Evolutionary conservation across 1,140 invertebrate species (phyloP), one percentile per base, ranked within the genome.

Genomic region (Solenopsis invicta): DNA sequence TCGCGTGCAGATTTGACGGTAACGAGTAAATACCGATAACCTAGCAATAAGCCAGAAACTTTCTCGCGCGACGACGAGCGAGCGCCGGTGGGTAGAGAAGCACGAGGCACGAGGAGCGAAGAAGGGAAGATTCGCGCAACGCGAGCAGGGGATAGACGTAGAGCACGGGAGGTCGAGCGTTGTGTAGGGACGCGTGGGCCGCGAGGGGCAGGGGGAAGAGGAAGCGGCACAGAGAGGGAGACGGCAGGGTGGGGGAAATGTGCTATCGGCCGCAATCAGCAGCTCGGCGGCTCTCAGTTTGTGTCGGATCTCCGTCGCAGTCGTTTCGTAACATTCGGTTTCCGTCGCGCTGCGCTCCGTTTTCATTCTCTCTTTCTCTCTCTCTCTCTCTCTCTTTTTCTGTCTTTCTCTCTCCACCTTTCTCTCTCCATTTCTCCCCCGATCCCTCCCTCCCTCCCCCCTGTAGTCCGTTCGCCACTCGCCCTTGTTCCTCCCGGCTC

Each of bases 261-360:
- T 62, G 88, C 64, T 88, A 89, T 89, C 90, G 76, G 89, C 90
- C 87, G 80, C 92, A 91, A 91, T 92, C 92, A 92, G 92, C 89
- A 89, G 90, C 91, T 88, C 91, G 88, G 34, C 21, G 64, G 88
- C 90, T 89, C 93, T 92, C 92, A 93, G 93, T 93, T 93, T 92
- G 91, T 89, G 92, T 93, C 93, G 93, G 92, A 93, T 91, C 92
- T 92, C 92, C 93, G 91, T 88, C 87, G 92, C 86, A 89, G 91
- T 87, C 54, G 85, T 86, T 89, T 92, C 84, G 91, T 90, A 76
- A 69, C 72, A 29, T 2, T 29, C 13, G 34, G 71, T 88, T 69
- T 59, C 64, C 78, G 87, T 87, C 88, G 72, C 80, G 86, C 88
- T 90, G 85, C 80, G 62, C 88, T 84, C 87, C 82, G 88, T 88